phyloP scores from a whole-genome alignment of 1,140 invertebrate genomes.

The Venustaconcha ellipsiformis region DNA sequence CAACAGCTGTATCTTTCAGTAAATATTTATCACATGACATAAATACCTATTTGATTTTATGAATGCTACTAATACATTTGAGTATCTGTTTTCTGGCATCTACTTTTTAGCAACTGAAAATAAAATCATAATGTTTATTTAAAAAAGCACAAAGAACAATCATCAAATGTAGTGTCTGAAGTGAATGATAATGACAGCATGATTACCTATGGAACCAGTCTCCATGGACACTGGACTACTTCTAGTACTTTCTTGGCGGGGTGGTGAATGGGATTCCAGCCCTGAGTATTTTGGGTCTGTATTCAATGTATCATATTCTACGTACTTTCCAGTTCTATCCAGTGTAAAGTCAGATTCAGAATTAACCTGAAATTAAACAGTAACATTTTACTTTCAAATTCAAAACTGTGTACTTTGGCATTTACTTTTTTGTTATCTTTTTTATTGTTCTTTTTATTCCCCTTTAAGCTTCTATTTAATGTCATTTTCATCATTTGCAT shows the following conservation, averaged over 20 bases:
- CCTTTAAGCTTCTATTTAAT: no score
- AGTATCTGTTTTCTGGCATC: not conserved
- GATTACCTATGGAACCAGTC: conserved; percentile 42
- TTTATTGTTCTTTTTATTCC: no score
- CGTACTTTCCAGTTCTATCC: conserved; percentile 76
- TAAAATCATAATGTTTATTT: not conserved
- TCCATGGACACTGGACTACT: conserved; percentile 54
- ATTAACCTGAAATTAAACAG: conserved; percentile 68
- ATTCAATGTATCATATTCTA: conserved; percentile 78
- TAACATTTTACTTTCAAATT: not conserved
- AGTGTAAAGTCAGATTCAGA: conserved; percentile 77
- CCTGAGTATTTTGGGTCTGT: conserved; percentile 70
- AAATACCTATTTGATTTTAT: not conserved
- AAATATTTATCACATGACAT: no score
- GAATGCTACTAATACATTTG: not conserved
- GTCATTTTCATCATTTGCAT: no score
- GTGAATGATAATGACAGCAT: not conserved
- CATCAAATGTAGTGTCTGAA: no score
- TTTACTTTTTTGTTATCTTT: no score
- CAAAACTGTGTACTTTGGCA: no score
- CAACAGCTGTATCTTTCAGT: no score
- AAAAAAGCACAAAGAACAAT: conserved; percentile 9
- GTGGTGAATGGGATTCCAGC: conserved; percentile 54
- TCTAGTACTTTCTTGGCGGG: conserved; percentile 50
- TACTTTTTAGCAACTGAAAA: not conserved